Evolutionary conservation across 2,888 invertebrate genomes (phyloP), one percentile per base, ranked within the genome.

Genomic region (Mimachlamys varia): DNA sequence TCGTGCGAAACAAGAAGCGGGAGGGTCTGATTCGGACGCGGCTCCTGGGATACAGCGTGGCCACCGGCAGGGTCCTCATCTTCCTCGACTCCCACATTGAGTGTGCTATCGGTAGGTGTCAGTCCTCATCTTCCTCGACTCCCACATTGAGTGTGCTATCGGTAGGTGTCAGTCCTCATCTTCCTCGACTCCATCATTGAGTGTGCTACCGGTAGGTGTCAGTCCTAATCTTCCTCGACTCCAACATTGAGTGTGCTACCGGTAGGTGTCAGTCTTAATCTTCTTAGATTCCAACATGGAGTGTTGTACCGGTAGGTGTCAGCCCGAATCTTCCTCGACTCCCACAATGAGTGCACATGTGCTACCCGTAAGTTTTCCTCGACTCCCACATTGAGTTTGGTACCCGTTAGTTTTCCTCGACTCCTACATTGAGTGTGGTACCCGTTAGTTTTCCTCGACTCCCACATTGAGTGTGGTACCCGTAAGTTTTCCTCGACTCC

Each of bases 1-100:
- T 99, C 94, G 98, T 99, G 27, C 97, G 99, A 92, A 99, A 99
- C 4, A 97, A 98, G 90, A 98, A 98, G 96, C 97, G 99, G 88
- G 99, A 99, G 97, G 99, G 99, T 38, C 97, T 99, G 93, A 99
- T 99, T 95, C 97, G 99, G 93, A 99, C 99, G 0, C 97, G 99
- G 93, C 97, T 99, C 37, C 97, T 99, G 91, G 99, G 99, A 7
- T 99, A 99, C 76, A 97, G 98, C 92, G 98, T 98, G 93, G 98
- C 99, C 92, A 98, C 97, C 19, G 99, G 98, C 0, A 98, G 98
- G 0, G 98, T 99, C 0, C 97, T 99, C 92, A 99, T 99, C 49
- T 99, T 99, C 97, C 97, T 99, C 91, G 99, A 99, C 97, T 99
- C 99, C 88, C 99, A 99, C 97, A 99, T 99, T 97, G 99, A 99